Base-by-base conservation (phyloP, 2,888 invertebrate genomes). In the Platycheirus rosarum region DNA sequence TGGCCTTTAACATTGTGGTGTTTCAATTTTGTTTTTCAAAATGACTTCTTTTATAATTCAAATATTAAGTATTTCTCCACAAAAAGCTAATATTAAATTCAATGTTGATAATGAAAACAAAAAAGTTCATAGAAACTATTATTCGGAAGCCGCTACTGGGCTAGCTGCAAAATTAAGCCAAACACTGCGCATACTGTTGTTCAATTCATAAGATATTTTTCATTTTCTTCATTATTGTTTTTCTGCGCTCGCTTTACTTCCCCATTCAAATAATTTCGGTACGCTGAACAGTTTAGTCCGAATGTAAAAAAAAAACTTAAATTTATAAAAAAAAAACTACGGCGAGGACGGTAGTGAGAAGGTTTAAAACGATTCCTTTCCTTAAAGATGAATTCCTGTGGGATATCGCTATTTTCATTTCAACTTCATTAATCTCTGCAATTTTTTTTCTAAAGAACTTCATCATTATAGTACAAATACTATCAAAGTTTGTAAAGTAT, bases 301-400 rank as follows among this genome's bases (percentile, higher is more conserved):
- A 77, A 77, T 71, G 26, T 40, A 49, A 71, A 48, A 35, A 37
- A 79, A 60, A 49, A 80, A 71, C 75, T 37, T 60, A 65, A 82
- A 77, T 82, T 82, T 82, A 11, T 63, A 48, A 44, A 42, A 77
- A 77, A 77, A 32, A 70, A 70, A 82, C 82, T 71, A 77, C 82
- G 71, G 76, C 26, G 69, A 80, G 71, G 68, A 71, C 48, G 26
- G 13, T 70, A 48, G 49, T 57, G 74, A 69, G 62, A 57, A 69
- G 65, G 55, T 62, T 48, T 16, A 13, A 48, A 55, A 60, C 57
- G 60, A 71, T 60, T 51, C 6, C 26, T 48, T 63, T 20, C 37
- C 11, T 18, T 26, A 35, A 5, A 29, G 49, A 23, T 13, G 13
- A 13, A 42, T 40, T 46, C 37, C 63, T 48, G 13, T 48, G 2